A percentile compares a stretch with the other conserved stretches of the same genome.
Evolutionary conservation across 1,140 invertebrate species (phyloP).

Genomic region (Neoseiulus cucumeris): DNA sequence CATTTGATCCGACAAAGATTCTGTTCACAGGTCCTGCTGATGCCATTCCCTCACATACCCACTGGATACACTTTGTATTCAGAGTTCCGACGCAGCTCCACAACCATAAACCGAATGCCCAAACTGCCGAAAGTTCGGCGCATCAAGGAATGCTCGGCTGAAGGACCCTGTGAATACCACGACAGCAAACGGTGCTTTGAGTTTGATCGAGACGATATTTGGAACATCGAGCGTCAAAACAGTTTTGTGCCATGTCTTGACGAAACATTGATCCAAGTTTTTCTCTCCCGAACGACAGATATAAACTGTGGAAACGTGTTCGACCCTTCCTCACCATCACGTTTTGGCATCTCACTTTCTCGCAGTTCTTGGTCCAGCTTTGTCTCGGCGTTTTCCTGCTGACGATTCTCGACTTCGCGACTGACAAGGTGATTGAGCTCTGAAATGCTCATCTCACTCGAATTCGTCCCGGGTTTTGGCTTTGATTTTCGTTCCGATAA

Average conservation of each 20-base stretch:
- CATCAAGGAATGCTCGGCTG: background rate
- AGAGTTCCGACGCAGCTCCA: background rate
- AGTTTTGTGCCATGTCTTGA: too few species aligned
- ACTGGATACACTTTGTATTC: conserved; percentile 2
- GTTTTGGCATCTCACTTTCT: background rate
- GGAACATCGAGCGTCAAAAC: too few species aligned
- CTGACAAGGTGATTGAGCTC: background rate
- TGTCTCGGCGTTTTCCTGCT: background rate
- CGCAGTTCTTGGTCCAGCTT: background rate
- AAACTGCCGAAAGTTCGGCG: background rate
- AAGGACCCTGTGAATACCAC: conserved; percentile 5
- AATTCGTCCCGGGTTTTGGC: background rate
- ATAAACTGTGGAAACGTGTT: background rate
- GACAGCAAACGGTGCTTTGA: background rate
- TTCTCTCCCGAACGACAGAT: background rate
- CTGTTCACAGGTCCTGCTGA: background rate
- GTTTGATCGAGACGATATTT: too few species aligned
- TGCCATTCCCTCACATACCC: background rate
- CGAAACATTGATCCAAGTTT: too few species aligned
- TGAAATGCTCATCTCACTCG: background rate
- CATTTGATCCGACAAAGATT: background rate
- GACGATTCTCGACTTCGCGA: background rate
- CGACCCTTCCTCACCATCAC: conserved; percentile 8
- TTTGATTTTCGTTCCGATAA: too few species aligned
- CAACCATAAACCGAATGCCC: background rate